These are phyloP conservation scores for Syrphus vitripennis DNA, from an alignment of 2,888 invertebrate genomes.

Conservation along the genomic window DNA sequence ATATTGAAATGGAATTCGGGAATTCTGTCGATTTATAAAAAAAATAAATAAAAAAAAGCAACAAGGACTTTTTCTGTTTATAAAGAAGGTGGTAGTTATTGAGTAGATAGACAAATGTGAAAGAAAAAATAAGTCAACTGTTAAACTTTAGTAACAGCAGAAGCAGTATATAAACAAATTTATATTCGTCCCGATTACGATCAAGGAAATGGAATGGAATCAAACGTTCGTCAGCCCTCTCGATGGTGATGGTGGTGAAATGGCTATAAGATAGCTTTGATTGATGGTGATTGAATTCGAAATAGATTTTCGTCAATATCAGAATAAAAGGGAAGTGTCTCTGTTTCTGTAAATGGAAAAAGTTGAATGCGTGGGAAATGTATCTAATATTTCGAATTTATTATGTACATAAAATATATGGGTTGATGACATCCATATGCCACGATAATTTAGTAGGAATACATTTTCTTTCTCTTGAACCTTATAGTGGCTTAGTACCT, in stretches of 20 bases:
- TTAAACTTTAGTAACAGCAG: conserved; percentile 9
- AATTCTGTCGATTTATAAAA: neutral
- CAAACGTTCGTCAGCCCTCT: neutral
- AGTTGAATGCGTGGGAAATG: neutral
- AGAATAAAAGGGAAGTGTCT: neutral
- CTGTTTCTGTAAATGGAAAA: neutral
- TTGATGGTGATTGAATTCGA: conserved; percentile 19
- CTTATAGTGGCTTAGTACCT: too few species aligned
- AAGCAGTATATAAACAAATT: conserved; percentile 13
- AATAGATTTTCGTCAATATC: neutral
- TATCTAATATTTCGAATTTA: neutral
- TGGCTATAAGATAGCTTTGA: conserved; percentile 17
- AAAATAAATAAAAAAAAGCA: neutral
- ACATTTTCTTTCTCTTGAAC: neutral
- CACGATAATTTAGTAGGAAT: neutral
- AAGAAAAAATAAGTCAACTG: conserved; percentile 17
- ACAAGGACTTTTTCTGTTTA: neutral
- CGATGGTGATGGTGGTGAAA: neutral
- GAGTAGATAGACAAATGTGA: conserved; percentile 4
- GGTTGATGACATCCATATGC: neutral
- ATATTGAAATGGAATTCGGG: conserved; percentile 15
- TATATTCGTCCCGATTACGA: conserved; percentile 17
- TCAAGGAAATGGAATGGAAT: conserved; percentile 12
- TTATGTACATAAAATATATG: neutral
- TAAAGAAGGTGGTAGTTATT: conserved; percentile 5